These are phyloP conservation scores for Rhinophrynus dorsalis DNA, from an alignment of 2,797 vertebrate genomes.

Conservation along the genomic window DNA sequence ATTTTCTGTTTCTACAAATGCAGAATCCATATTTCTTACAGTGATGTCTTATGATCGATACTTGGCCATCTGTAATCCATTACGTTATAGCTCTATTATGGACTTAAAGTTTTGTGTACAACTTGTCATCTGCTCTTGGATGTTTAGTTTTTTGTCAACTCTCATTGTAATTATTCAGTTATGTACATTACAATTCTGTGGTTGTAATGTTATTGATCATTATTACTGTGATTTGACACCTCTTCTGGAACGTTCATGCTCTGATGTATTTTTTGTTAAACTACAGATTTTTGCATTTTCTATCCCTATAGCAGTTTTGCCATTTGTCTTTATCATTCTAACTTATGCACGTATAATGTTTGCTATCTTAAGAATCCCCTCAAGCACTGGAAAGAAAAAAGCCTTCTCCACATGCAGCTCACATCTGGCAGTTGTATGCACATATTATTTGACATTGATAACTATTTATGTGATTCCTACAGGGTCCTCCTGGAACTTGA, in stretches of 20 bases:
- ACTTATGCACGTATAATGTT: slow-evolving; percentile 16
- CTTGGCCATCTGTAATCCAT: slow-evolving; percentile 28
- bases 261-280: slow-evolving; percentile 8
- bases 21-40: slow-evolving; percentile 32
- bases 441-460: slow-evolving; percentile 28
- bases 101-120: not conserved
- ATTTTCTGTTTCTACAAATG: slow-evolving; percentile 31
- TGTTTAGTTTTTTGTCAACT: slow-evolving; percentile 26
- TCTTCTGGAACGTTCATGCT: slow-evolving; percentile 20
- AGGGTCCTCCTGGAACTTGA: not conserved
- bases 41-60: slow-evolving; percentile 38
- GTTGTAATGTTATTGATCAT: slow-evolving; percentile 29
- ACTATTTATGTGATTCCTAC: slow-evolving; percentile 24
- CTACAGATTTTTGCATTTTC: slow-evolving; percentile 19
- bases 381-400: slow-evolving; percentile 16
- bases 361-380: slow-evolving; percentile 26
- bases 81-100: slow-evolving; percentile 22
- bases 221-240: slow-evolving; percentile 32
- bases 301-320: slow-evolving; percentile 13
- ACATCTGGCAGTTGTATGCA: slow-evolving; percentile 31
- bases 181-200: slow-evolving; percentile 15
- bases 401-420: slow-evolving; percentile 39
- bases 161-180: slow-evolving; percentile 33
- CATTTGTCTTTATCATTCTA: slow-evolving; percentile 27
- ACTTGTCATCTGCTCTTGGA: not conserved